Percentiles rank a stretch among this genome's conserved stretches.
Evolutionary conservation across 2,888 invertebrate genomes (phyloP).

Genomic region (Ormyrus labotus): DNA sequence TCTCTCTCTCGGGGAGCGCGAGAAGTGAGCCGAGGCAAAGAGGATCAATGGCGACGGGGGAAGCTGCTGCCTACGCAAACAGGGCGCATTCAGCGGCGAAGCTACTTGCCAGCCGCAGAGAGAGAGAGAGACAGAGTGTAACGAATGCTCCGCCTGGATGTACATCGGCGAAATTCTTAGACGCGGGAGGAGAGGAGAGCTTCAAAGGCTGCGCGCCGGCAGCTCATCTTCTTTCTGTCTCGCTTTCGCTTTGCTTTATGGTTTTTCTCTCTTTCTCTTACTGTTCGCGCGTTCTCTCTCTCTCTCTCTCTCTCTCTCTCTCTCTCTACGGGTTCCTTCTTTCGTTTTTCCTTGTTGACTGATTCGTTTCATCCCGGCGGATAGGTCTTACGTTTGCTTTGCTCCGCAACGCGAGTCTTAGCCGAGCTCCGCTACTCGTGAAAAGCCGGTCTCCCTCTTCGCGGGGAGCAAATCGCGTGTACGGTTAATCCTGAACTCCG

Average conservation of each 20-base stretch:
- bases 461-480: background rate
- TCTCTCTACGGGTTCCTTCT: background rate
- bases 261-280: background rate
- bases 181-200: background rate
- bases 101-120: background rate
- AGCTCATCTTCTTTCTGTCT: background rate
- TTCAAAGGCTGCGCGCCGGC: constrained; percentile 26
- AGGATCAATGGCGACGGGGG: constrained; percentile 52
- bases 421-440: background rate
- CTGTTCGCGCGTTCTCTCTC: background rate
- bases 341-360: constrained; percentile 21
- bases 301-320: background rate
- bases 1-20: background rate
- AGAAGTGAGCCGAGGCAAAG: constrained; percentile 41
- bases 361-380: constrained; percentile 32
- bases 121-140: constrained; percentile 1
- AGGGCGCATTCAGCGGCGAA: background rate
- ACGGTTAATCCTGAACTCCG: constrained; percentile 1
- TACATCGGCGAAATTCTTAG: constrained; percentile 29
- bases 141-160: no score
- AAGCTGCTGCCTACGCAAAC: constrained; percentile 15
- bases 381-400: constrained; percentile 18
- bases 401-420: constrained; percentile 22
- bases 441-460: constrained; percentile 10
- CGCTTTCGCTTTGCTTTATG: constrained; percentile 11